These are phyloP conservation scores for Ctenochaetus hawaiiensis DNA, from an alignment of 2,797 vertebrate species.

Conservation along the genomic window DNA sequence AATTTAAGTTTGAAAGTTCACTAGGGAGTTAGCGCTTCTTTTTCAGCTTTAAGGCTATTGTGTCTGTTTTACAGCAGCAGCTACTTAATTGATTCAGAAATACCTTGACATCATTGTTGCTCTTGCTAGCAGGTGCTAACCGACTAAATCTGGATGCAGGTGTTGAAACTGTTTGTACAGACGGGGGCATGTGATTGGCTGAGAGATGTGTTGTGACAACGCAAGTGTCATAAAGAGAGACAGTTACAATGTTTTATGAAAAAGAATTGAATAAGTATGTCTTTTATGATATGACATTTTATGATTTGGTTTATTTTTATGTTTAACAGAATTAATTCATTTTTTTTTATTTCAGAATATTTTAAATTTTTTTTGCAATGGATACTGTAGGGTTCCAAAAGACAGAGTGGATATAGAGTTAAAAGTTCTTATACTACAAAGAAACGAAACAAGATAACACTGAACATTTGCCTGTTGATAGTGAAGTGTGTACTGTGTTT, in stretches of 20 bases:
- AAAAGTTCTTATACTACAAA: neutral
- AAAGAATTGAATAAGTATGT: too few relatives aligned
- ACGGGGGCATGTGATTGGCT: neutral
- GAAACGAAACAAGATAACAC: neutral
- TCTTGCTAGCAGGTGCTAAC: neutral
- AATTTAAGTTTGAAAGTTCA: neutral
- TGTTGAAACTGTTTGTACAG: neutral
- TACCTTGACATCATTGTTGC: neutral
- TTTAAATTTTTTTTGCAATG: neutral
- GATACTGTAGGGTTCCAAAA: neutral
- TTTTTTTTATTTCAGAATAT: neutral
- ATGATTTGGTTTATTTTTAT: neutral
- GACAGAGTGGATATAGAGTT: neutral
- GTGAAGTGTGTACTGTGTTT: neutral
- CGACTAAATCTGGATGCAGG: too few relatives aligned
- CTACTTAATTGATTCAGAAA: neutral
- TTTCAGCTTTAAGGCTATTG: neutral
- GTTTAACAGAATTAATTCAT: neutral
- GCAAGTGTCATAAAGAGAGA: too few relatives aligned
- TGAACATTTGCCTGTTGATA: neutral
- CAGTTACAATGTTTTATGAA: too few relatives aligned
- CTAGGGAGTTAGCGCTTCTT: neutral
- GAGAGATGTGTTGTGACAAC: too few relatives aligned
- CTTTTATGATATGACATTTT: neutral
- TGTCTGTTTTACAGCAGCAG: neutral